A percentile compares a stretch with the other conserved stretches of the same genome.
Conservation (phyloP, 2,797 vertebrate genomes). For the Pangasius macronema region DNA sequence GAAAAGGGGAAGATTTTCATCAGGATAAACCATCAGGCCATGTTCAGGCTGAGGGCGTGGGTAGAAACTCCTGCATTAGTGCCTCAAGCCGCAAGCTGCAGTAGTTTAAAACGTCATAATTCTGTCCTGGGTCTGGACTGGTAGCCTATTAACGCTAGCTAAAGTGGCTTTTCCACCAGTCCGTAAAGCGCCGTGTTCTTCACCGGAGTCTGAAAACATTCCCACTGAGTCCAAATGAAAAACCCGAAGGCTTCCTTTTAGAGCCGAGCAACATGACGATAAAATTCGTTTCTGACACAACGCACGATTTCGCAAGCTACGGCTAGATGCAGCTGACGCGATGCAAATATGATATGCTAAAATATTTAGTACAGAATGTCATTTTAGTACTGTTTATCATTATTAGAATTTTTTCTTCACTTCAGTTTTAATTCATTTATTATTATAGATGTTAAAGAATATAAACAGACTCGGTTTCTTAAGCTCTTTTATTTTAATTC, state of each 20-base stretch:
- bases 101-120: neutral
- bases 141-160: neutral
- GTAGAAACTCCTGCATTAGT: neutral
- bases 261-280: neutral
- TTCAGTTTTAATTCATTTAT: neutral
- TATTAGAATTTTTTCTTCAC: no score
- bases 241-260: neutral
- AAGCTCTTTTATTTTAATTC: no score
- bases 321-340: no score
- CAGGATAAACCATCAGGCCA: neutral
- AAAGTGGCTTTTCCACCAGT: neutral
- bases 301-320: neutral
- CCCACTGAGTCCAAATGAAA: neutral
- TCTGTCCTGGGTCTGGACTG: no score
- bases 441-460: neutral
- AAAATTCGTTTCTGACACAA: neutral
- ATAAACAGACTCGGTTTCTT: no score
- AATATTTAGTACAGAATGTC: neutral
- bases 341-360: no score
- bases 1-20: constrained; percentile 12
- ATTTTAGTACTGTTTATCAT: neutral
- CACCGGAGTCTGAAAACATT: neutral
- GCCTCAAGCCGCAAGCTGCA: neutral
- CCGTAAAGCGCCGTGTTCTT: neutral
- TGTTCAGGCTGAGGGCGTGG: neutral